Percentiles rank a stretch among this genome's conserved stretches.
These are phyloP conservation scores for Taenioides sp. DNA, from an alignment of 2,797 vertebrate species.

Conservation along the genomic window DNA sequence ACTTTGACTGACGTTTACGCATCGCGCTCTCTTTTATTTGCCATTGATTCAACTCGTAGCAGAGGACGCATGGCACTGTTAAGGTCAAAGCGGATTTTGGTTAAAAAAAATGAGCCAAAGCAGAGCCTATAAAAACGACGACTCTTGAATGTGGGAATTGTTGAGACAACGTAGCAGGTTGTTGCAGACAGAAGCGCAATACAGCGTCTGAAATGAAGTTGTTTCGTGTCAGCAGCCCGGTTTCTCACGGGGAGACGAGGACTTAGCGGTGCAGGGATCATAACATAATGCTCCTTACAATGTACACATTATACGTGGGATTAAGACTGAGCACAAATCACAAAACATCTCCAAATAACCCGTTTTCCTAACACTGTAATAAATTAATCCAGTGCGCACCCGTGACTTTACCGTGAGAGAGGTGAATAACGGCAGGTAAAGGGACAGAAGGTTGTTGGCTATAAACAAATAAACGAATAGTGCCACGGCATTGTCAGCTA, in stretches of 20 bases:
- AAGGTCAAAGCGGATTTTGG: conserved; percentile 4
- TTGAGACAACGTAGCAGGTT: neutral
- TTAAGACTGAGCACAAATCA: neutral
- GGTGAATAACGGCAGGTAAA: neutral
- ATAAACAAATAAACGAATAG: neutral
- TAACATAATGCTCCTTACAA: neutral
- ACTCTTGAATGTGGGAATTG: neutral
- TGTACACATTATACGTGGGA: neutral
- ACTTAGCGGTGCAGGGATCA: neutral
- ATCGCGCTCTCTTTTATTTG: conserved; percentile 2
- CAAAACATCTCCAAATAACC: neutral
- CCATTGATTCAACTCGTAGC: conserved; percentile 1
- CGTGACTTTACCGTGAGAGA: neutral
- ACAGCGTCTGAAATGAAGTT: conserved; percentile 12
- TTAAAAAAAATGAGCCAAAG: neutral
- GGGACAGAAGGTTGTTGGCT: neutral
- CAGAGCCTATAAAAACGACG: neutral
- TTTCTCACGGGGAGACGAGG: neutral
- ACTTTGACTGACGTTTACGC: conserved; percentile 31
- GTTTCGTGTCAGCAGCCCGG: conserved; percentile 8
- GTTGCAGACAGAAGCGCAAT: neutral
- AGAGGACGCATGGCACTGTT: conserved; percentile 2
- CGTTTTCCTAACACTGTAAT: neutral
- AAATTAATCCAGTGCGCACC: neutral
- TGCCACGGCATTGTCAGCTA: neutral